Base-by-base conservation (phyloP, 2,113 vertebrate species). In the Clarias magur region DNA sequence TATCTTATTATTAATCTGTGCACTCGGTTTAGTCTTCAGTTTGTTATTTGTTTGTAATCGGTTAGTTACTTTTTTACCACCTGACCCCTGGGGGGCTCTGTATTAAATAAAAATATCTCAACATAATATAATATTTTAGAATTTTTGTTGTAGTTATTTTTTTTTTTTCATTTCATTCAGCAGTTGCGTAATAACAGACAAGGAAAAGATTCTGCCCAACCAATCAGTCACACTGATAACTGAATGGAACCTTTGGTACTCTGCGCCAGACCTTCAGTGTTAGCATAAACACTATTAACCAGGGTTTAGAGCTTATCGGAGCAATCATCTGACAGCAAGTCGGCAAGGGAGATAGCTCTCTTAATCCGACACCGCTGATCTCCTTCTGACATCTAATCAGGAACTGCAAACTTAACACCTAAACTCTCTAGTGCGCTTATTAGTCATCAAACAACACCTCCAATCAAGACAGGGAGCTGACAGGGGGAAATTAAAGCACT, bases 401-500 rank as follows among this genome's bases (percentile, higher is more conserved):
- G 60, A 53, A 63, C 34, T 79, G 38, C 60, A 25, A 76, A 25
- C 3, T n/a, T 25, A 19, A 19, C 25, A 16, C 25, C 27, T 30
- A 23, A 86, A 82, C 67, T 30, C 57, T 27, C 17, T 48, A 30
- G 23, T 81, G 68, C 56, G 17, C 65, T 73, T 68, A 82, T 86
- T 86, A 82, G 60, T 73, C 85, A 86, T 73, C 65, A 86, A 34
- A 72, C 82, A 65, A 53, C 27, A 16, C 56, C 48, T 81, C 63
- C 82, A 53, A 54, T 13, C 25, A 59, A 42, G 38, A 82, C 15
- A 67, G 23, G 16, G 60, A 57, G 73, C 68, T 53, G 54, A 87
- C 25, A 25, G 27, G n/a, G 30, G 38, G 48, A 23, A 34, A 68
- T 70, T 48, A 81, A 8, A 60, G 65, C 16, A 60, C 15, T 17